phyloP scores from a whole-genome alignment of 1,140 invertebrate genomes.

The Drosophila gunungcola region DNA sequence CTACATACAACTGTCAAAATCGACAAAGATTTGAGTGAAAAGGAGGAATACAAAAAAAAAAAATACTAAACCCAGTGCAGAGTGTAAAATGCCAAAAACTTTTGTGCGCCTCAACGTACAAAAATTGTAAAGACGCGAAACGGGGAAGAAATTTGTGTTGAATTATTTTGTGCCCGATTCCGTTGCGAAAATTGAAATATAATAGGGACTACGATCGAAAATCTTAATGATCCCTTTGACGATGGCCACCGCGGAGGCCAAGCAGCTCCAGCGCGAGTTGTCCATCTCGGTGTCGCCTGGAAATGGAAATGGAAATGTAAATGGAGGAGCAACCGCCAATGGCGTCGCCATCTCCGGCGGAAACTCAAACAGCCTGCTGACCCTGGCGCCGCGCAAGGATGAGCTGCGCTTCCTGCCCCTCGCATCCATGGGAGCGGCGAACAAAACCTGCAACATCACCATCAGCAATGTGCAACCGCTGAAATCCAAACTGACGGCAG shows the following conservation, averaged over 20 bases:
- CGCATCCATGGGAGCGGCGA: conserved; percentile 37
- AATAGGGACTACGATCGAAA: not conserved
- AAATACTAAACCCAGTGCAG: conserved; percentile 57
- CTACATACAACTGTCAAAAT: not conserved
- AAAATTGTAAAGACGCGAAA: conserved; percentile 68
- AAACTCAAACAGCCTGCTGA: conserved; percentile 7
- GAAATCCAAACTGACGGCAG: conserved; percentile 53
- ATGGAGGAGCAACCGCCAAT: conserved; percentile 4
- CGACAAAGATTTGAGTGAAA: not conserved
- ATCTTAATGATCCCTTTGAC: conserved; percentile 47
- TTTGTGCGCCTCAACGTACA: conserved; percentile 71
- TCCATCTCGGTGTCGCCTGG: conserved; percentile 14
- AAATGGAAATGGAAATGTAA: not conserved
- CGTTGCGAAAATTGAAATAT: not conserved
- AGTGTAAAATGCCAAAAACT: conserved; percentile 73
- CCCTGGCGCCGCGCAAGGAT: conserved; percentile 27
- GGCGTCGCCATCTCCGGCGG: not conserved
- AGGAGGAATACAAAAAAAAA: conserved; percentile 40
- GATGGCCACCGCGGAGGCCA: conserved; percentile 40
- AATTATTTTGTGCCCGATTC: conserved; percentile 3
- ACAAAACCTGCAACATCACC: conserved; percentile 62
- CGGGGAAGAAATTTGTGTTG: not conserved
- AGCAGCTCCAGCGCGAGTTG: conserved; percentile 41
- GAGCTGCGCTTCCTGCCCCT: conserved; percentile 64
- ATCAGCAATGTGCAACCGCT: conserved; percentile 31